Evolutionary conservation across 2,797 vertebrate genomes (phyloP).

Genomic region (Malacoraja senta): DNA sequence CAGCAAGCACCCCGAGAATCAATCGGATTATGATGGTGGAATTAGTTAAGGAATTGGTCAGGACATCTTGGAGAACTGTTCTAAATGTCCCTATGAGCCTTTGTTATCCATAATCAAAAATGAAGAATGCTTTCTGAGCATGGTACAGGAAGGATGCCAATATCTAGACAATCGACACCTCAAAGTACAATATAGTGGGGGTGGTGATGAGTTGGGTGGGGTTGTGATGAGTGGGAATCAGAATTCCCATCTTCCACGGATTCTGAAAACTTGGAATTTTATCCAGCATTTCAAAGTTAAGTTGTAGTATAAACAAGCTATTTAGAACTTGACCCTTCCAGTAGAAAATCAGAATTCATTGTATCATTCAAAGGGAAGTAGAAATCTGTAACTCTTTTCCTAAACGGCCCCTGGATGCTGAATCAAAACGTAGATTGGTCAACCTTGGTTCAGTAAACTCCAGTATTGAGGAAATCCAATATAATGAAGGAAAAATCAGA

Average conservation of each 20-base stretch:
- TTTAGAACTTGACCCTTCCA: neutral
- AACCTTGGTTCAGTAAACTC: neutral
- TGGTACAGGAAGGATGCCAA: neutral
- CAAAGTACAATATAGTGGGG: neutral
- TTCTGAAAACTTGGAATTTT: neutral
- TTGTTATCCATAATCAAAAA: neutral
- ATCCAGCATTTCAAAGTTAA: neutral
- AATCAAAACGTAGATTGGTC: neutral
- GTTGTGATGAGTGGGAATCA: neutral
- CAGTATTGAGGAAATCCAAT: neutral
- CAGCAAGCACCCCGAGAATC: neutral
- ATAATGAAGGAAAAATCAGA: neutral
- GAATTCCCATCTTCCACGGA: neutral
- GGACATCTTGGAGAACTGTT: neutral
- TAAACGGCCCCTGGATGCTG: neutral
- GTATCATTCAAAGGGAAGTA: neutral
- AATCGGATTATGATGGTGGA: neutral
- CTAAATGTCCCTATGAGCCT: neutral
- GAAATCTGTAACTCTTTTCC: neutral
- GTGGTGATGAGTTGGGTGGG: no score
- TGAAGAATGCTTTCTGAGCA: neutral
- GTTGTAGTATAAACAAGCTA: neutral
- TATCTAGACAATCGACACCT: neutral
- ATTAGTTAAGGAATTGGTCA: neutral
- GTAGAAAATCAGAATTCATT: neutral